These are phyloP conservation scores for Lucilia cuprina DNA, from an alignment of 1,140 invertebrate species.

Conservation along the genomic window DNA sequence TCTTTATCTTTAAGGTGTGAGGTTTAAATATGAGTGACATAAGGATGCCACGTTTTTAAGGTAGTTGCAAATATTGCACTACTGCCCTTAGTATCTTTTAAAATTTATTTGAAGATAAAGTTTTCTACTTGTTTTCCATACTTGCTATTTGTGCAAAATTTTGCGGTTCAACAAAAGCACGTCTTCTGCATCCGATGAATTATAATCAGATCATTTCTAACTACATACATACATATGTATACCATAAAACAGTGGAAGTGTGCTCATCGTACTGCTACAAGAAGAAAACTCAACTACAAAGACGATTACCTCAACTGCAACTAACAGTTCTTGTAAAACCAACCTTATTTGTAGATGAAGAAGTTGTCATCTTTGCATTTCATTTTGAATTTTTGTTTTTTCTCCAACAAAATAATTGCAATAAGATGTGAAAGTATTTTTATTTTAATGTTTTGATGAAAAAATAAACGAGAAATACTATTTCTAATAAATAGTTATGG, in stretches of 20 bases:
- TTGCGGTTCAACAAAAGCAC: slow-evolving; percentile 32
- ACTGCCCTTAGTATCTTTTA: not conserved
- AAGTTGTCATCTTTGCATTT: slow-evolving; percentile 1
- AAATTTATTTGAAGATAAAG: not conserved
- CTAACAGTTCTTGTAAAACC: not conserved
- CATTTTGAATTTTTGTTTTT: not conserved
- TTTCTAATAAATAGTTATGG: slow-evolving; percentile 14
- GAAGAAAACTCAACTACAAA: not conserved
- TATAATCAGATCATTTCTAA: slow-evolving; percentile 30
- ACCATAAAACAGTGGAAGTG: not conserved
- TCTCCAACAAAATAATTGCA: slow-evolving; percentile 5
- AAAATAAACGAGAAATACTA: not conserved
- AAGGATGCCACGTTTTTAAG: not conserved
- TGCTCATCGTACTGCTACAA: not conserved
- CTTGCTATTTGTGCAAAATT: slow-evolving; percentile 17
- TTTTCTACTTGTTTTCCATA: not conserved
- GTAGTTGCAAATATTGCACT: not conserved
- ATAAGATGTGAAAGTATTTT: slow-evolving; percentile 20
- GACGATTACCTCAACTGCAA: not conserved
- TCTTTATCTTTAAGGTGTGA: not conserved
- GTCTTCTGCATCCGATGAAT: slow-evolving; percentile 25
- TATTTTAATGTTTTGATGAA: not conserved
- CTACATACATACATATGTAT: too few species aligned
- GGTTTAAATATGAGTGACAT: not conserved
- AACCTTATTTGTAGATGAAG: not conserved